phyloP scores from a whole-genome alignment of 2,113 vertebrate genomes.

The Natator depressus region DNA sequence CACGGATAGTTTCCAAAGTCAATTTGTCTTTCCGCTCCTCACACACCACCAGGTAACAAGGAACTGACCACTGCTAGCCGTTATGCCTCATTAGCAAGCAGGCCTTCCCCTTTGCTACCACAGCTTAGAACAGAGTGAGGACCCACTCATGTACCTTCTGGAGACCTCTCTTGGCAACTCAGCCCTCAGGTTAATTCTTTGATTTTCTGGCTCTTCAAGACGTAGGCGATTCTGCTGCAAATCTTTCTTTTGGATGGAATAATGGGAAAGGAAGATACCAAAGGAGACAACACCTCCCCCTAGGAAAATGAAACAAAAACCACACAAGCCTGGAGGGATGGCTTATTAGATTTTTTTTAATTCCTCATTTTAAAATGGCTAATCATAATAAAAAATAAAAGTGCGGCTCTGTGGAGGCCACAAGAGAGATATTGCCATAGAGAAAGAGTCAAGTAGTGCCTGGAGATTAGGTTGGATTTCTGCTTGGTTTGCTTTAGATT shows the following conservation, averaged over 20 bases:
- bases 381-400: constrained; percentile 56
- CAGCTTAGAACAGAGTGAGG: background rate
- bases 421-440: constrained; percentile 33
- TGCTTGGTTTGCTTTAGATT: rapidly evolving
- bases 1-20: background rate
- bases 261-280: background rate
- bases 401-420: constrained; percentile 20
- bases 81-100: background rate
- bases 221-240: background rate
- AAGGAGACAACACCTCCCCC: background rate
- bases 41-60: background rate
- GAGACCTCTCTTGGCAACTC: background rate
- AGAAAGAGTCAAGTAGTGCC: constrained; percentile 59
- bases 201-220: background rate
- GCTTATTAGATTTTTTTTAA: constrained; percentile 74
- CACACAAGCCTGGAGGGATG: background rate
- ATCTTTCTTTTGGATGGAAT: background rate
- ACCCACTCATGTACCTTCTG: background rate
- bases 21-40: background rate
- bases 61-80: background rate
- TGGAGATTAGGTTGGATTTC: background rate
- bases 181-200: background rate
- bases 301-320: constrained; percentile 45
- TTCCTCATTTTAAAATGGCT: constrained; percentile 56
- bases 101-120: background rate